Conservation (phyloP, 2,888 invertebrate genomes). For the Drosophila testacea region DNA sequence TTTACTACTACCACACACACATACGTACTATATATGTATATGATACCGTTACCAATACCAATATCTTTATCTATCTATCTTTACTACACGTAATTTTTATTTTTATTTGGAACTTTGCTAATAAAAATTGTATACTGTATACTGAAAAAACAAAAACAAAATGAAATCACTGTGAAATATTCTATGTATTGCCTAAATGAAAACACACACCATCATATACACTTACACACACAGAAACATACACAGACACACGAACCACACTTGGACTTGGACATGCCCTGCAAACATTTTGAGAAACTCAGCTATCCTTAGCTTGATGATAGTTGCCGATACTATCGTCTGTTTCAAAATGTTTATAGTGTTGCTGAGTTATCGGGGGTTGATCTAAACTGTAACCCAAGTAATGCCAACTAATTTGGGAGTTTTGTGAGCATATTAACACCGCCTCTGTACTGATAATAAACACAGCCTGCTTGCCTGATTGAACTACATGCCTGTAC, state of each 20-base stretch:
- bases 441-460: slow-evolving; percentile 1
- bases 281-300: slow-evolving; percentile 15
- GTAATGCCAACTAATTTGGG: slow-evolving; percentile 41
- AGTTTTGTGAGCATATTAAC: slow-evolving; percentile 33
- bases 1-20: slow-evolving; percentile 21
- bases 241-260: not conserved
- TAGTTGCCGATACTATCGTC: slow-evolving; percentile 3
- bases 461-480: slow-evolving; percentile 34
- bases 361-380: not conserved
- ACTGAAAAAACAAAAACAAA: slow-evolving; percentile 29
- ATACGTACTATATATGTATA: slow-evolving; percentile 26
- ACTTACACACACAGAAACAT: slow-evolving; percentile 12
- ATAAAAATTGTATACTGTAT: slow-evolving; percentile 55
- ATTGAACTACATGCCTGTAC: slow-evolving; percentile 14
- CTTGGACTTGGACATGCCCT: slow-evolving; percentile 6
- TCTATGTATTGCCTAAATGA: slow-evolving; percentile 49
- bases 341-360: slow-evolving; percentile 17
- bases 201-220: slow-evolving; percentile 28
- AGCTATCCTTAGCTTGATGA: not conserved
- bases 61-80: slow-evolving; percentile 33
- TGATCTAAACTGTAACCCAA: slow-evolving; percentile 15
- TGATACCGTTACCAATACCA: slow-evolving; percentile 1
- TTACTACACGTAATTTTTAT: slow-evolving; percentile 50
- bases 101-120: slow-evolving; percentile 56
- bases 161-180: slow-evolving; percentile 49